Conservation (phyloP, 1,140 invertebrate genomes). For the Harpegnathos saltator region DNA sequence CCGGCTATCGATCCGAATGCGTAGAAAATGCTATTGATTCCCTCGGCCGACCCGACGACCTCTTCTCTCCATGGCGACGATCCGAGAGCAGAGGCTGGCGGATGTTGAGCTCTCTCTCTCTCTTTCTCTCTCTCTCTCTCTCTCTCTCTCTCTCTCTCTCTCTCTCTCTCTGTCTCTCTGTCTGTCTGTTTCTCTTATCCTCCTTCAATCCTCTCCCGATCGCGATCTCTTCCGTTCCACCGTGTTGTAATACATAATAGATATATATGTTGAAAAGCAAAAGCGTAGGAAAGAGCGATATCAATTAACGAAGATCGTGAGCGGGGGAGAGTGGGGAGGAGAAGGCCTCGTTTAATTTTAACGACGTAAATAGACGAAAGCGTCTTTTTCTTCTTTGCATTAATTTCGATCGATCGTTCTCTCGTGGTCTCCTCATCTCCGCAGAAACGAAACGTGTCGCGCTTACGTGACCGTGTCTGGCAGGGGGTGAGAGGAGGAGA, state of each 20-base stretch:
- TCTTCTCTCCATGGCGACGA: constrained; percentile 63
- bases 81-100: constrained; percentile 56
- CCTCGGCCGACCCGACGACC: constrained; percentile 69
- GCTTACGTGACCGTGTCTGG: constrained; percentile 72
- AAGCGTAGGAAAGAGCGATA: too few relatives aligned
- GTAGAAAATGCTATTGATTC: constrained; percentile 81
- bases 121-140: neutral
- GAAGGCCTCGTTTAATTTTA: neutral
- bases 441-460: constrained; percentile 54
- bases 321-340: neutral
- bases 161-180: neutral
- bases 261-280: too few relatives aligned
- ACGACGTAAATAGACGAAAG: neutral
- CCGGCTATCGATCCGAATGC: constrained; percentile 77
- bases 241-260: too few relatives aligned
- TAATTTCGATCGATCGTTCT: constrained; percentile 23
- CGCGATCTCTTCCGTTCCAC: too few relatives aligned
- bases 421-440: constrained; percentile 33
- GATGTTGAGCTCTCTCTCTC: constrained; percentile 17
- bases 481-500: constrained; percentile 72
- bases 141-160: constrained; percentile 19
- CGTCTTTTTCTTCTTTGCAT: neutral
- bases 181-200: neutral
- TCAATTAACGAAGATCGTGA: too few relatives aligned
- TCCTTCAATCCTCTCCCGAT: neutral